Evolutionary conservation across 2,797 vertebrate genomes (phyloP), one percentile per base, ranked within the genome.

Genomic region (Myripristis murdjan): DNA sequence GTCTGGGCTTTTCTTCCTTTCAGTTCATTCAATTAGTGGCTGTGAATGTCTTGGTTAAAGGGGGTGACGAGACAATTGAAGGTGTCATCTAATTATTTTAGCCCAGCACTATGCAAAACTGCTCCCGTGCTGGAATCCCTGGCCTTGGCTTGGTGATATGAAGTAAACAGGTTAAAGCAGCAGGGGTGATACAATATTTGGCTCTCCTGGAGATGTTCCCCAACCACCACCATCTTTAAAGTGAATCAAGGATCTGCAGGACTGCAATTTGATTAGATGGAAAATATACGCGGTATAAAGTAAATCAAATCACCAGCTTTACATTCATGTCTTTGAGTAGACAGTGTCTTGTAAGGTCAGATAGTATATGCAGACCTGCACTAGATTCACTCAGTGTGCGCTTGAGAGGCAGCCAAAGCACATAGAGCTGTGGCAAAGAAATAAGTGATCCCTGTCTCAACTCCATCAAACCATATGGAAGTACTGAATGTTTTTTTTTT

Each of bases 41-140:
- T 84, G 82, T 67, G 90, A 89, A 90, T 85, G 90, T 91, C 86
- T 86, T 47, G 68, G 87, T 94, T 93, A 89, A 93, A 92, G 85
- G 86, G 81, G 91, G 90, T 90, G 92, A 94, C 77, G 51, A 91
- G 91, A 92, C 93, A 89, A 94, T 94, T 91, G 93, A 93, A 95
- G 89, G 91, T 92, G 94, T 95, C 93, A 87, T 92, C 84, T 94
- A 94, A 95, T 95, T 95, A 92, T 94, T 94, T 94, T 93, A 93
- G 87, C 89, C 85, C 63, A 75, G 87, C 66, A 23, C 83, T 83
- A 76, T 16, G 68, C 79, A 75, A 81, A 86, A 57, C 77, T 64
- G 72, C 86, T 89, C 79, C 83, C 46, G 57, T 58, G 81, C 81
- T 82, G 73, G 86, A 83, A 88, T 91, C 90, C 76, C 79, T 62